Evolutionary conservation across 2,888 invertebrate genomes (phyloP), one percentile per base, ranked within the genome.

Genomic region (Drosophila mettleri): DNA sequence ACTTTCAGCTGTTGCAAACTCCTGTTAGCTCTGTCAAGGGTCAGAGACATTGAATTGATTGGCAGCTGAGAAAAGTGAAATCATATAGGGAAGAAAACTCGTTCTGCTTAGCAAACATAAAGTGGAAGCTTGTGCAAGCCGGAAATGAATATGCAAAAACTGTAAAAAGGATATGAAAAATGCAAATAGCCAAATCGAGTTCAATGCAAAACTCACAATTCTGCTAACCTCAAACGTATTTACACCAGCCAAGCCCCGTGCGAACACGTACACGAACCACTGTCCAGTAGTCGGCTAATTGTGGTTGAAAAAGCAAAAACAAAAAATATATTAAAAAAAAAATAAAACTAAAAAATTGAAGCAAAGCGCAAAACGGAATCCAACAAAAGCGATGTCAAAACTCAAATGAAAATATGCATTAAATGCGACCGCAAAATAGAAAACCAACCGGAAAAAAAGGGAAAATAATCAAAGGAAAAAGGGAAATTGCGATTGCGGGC

Each of bases 81-180:
- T 29, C 67, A 49, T 60, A 59, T 33, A 6, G 39, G n/a, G 27
- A 10, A 39, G 33, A 41, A 53, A 46, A 61, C 39, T n/a, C 39
- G 12, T n/a, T 16, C 14, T 20, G 36, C 24, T 16, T 14, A 49
- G 33, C 38, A 38, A 51, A 10, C 20, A 45, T 27, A 64, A 69
- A 76, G 74, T 73, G 68, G 54, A 79, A 55, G 60, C 62, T 72
- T 66, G 68, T 52, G 70, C 64, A 70, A 69, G 54, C 61, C 68
- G 84, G 84, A 85, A 87, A 88, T 85, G 86, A 85, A 87, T 87
- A 85, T 87, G 89, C 86, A 87, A 85, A 78, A 78, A 48, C 43
- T 45, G 53, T 69, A 77, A 86, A 86, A 65, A 63, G 87, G 76
- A 84, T 84, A 87, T 87, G 84, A 87, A 70, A 85, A 79, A 85